These are phyloP conservation scores for Ephestia elutella DNA, from an alignment of 1,140 invertebrate species.

Conservation along the genomic window DNA sequence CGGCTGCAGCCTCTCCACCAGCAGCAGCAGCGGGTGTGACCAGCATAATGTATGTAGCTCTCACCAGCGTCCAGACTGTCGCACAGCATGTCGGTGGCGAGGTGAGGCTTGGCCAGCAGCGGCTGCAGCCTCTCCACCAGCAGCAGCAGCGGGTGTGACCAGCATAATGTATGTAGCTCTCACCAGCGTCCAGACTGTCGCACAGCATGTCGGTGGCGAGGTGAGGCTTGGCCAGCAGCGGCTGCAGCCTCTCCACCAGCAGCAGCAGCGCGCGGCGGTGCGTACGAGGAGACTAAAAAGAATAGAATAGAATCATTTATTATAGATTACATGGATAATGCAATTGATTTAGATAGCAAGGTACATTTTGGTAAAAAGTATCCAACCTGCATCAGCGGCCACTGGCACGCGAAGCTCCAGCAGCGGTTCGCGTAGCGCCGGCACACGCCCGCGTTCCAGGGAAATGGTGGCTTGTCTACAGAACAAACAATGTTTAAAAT, in stretches of 20 bases:
- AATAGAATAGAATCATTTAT: no score
- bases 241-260: conserved; percentile 87
- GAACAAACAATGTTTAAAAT: no score
- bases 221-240: conserved; percentile 86
- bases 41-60: no score
- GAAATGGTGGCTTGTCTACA: conserved; percentile 52
- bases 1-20: no score
- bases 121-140: neutral
- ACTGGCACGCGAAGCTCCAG: conserved; percentile 83
- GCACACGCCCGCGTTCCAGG: conserved; percentile 57
- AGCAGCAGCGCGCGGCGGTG: conserved; percentile 87
- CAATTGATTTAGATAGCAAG: no score
- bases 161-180: no score
- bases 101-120: conserved; percentile 79
- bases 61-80: conserved; percentile 88
- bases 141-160: no score
- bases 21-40: no score
- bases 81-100: conserved; percentile 94
- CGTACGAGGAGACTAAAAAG: conserved; percentile 77
- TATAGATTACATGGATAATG: no score
- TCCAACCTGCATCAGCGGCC: conserved; percentile 78
- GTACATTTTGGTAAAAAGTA: no score
- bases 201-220: conserved; percentile 94
- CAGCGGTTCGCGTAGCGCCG: conserved; percentile 77
- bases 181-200: conserved; percentile 88